Evolutionary conservation across 2,113 vertebrate genomes (phyloP).

Genomic region (Tachuris rubrigastra): DNA sequence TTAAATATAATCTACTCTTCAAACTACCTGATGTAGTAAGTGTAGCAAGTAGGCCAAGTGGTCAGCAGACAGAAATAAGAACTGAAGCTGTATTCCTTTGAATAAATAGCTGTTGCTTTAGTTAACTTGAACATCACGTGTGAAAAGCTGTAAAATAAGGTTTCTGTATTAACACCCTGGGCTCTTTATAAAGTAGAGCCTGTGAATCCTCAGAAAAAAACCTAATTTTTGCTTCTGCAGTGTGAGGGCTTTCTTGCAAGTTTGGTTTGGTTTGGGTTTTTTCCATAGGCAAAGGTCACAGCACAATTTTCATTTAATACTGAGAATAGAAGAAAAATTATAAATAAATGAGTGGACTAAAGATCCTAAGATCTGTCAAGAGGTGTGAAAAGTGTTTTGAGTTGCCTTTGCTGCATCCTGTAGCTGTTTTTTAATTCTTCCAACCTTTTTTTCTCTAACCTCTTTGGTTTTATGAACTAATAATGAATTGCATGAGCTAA

Average conservation of each 20-base stretch:
- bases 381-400: neutral
- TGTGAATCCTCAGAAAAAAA: neutral
- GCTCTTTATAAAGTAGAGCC: neutral
- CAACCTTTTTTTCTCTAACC: neutral
- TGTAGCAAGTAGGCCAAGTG: neutral
- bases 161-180: neutral
- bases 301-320: neutral
- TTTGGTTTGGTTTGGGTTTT: neutral
- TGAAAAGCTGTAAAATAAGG: neutral
- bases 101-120: neutral
- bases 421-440: neutral
- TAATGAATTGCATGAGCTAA: neutral
- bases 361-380: neutral
- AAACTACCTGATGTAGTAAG: neutral
- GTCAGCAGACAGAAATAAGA: neutral
- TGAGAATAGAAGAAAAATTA: neutral
- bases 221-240: neutral
- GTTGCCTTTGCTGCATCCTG: neutral
- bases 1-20: neutral
- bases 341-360: neutral
- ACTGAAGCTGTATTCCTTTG: neutral
- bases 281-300: neutral
- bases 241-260: fast-evolving
- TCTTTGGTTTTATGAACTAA: neutral
- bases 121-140: neutral